Percentiles rank a stretch among this genome's conserved stretches.
Evolutionary conservation across 2,797 vertebrate genomes (phyloP).

Genomic region (Yasuhikotakia modesta): DNA sequence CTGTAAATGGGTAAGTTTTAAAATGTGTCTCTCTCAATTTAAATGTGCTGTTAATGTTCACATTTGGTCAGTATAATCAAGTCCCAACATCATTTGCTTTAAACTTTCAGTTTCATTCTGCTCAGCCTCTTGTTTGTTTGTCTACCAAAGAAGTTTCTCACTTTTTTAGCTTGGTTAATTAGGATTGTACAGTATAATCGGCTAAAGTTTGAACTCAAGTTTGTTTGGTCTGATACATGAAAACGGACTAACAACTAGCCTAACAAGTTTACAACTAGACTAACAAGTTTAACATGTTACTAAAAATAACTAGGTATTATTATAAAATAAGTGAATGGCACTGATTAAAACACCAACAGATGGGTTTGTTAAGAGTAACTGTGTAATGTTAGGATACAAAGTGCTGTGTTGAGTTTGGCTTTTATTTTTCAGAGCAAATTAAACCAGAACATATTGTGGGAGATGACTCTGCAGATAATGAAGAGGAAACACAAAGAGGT

Average conservation of each 20-base stretch:
- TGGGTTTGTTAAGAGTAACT: neutral
- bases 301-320: neutral
- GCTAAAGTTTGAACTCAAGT: neutral
- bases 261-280: neutral
- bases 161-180: neutral
- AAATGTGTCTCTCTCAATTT: no score
- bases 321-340: no score
- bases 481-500: constrained; percentile 92
- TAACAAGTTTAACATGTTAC: neutral
- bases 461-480: constrained; percentile 88
- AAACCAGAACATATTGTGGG: constrained; percentile 90
- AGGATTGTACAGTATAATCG: neutral
- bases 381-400: neutral
- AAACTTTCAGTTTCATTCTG: no score
- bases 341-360: neutral
- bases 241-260: neutral
- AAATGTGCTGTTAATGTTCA: no score
- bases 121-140: no score
- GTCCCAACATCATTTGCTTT: no score
- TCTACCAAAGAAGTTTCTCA: no score
- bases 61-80: no score
- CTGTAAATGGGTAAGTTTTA: no score
- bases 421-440: constrained; percentile 85
- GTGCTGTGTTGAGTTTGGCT: neutral
- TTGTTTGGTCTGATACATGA: neutral